Evolutionary conservation across 1,140 invertebrate species (phyloP).

Genomic region (Pseudobourletiella spinata): DNA sequence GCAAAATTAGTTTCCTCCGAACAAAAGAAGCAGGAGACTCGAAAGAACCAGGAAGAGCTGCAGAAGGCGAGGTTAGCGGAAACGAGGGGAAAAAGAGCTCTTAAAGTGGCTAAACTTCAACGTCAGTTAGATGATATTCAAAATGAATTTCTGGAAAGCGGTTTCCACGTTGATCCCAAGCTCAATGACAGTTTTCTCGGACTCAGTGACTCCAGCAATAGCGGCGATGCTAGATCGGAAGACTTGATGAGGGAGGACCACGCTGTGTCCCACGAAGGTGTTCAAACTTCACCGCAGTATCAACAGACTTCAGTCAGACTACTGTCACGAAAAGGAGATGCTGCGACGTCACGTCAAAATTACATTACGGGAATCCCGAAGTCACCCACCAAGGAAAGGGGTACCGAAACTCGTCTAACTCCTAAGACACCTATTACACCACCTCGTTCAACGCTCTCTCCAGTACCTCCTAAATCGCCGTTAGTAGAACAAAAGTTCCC

Average conservation of each 20-base stretch:
- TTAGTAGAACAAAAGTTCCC: too few relatives aligned
- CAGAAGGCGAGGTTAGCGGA: conserved; percentile 1
- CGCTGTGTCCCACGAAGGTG: neutral
- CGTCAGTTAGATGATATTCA: neutral
- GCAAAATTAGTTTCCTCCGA: neutral
- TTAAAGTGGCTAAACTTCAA: conserved; percentile 4
- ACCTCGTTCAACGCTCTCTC: too few relatives aligned
- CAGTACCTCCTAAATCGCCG: too few relatives aligned
- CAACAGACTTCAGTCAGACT: neutral
- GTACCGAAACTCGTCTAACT: too few relatives aligned
- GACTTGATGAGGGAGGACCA: too few relatives aligned
- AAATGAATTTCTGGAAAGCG: neutral
- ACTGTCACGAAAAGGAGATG: neutral
- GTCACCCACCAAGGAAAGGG: too few relatives aligned
- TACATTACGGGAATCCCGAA: too few relatives aligned
- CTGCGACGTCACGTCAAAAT: neutral
- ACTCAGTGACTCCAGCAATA: neutral
- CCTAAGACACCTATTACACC: too few relatives aligned
- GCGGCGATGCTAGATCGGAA: too few relatives aligned
- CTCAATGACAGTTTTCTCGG: conserved; percentile 6
- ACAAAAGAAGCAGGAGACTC: neutral
- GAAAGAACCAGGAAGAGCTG: neutral
- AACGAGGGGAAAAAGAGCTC: conserved; percentile 11
- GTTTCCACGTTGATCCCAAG: neutral
- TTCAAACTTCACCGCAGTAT: neutral